Percentiles rank a stretch among this genome's conserved stretches.
Evolutionary conservation across 2,888 invertebrate species (phyloP).

Genomic region (Eretmocerus hayati): DNA sequence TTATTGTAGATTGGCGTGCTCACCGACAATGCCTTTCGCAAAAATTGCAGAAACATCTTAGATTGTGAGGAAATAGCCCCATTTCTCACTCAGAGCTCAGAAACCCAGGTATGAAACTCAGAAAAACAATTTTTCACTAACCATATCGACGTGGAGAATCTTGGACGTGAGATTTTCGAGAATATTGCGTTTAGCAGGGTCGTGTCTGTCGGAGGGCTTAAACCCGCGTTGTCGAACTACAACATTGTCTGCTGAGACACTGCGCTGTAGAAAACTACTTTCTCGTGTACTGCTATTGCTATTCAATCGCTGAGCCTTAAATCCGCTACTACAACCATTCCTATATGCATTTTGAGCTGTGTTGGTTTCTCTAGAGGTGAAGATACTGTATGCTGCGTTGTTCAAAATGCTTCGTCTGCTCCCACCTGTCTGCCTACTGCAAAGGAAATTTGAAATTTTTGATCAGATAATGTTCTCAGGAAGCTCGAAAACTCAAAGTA

Average conservation of each 20-base stretch:
- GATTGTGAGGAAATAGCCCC: no score
- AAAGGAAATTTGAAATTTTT: no score
- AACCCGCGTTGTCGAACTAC: conserved; percentile 58
- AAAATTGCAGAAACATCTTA: no score
- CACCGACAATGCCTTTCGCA: no score
- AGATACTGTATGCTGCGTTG: conserved; percentile 21
- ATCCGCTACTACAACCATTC: neutral
- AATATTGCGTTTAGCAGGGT: conserved; percentile 74
- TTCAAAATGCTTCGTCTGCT: conserved; percentile 13
- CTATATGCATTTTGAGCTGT: neutral
- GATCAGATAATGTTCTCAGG: no score
- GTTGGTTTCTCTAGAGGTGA: conserved; percentile 5
- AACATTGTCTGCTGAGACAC: conserved; percentile 43
- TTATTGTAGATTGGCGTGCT: no score
- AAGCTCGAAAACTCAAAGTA: no score
- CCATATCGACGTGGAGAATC: conserved; percentile 76
- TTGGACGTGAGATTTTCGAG: conserved; percentile 72
- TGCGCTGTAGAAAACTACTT: conserved; percentile 33
- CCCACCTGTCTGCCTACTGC: neutral
- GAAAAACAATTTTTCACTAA: conserved; percentile 42
- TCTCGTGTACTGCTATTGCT: conserved; percentile 4
- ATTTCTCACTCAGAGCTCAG: no score
- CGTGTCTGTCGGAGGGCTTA: conserved; percentile 78
- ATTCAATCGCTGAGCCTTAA: neutral
- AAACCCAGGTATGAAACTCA: no score